Base-by-base conservation (phyloP, 2,888 invertebrate species). In the Maniola hyperantus region DNA sequence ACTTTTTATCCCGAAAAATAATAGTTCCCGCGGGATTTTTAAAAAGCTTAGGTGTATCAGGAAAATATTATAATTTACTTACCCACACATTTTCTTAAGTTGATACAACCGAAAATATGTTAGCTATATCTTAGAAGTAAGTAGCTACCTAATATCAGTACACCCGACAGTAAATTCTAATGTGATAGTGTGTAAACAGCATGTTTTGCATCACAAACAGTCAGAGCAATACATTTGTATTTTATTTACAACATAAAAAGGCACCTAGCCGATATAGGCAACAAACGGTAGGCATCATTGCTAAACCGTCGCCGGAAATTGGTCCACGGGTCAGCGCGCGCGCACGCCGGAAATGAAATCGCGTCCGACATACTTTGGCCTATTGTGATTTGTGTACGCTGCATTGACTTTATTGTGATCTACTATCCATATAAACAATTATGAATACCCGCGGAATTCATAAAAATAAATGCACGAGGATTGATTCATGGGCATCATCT, bases 301-400 rank as follows among this genome's bases (percentile, higher is more conserved):
- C 70, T 71, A 73, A 67, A 68, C 65, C 65, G 65, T 69, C 72
- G 66, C 81, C 85, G 91, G 91, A 91, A 86, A 89, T 89, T 86
- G 82, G 83, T 76, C 78, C 81, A 84, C 85, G 87, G 87, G 81
- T 84, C 88, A 84, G 86, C 88, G 89, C 88, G 80, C 87, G 85
- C 88, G 85, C 78, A 72, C 73, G 69, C 85, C 84, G 91, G 91
- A 91, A 87, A 91, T 91, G 89, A 91, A 89, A 90, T 85, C 87
- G 90, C 89, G 86, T 85, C 86, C 86, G 85, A 85, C 87, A 83
- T 80, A 79, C 81, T 85, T 84, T 83, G 84, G 79, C 81, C 86
- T 83, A 90, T 89, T 89, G 87, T 89, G 75, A 62, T 53, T 62
- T 62, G 61, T 62, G 34, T 50, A 51, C 42, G 42, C 26, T 62